These are phyloP conservation scores for Pluvialis apricaria DNA, from an alignment of 2,113 vertebrate genomes.

Conservation along the genomic window DNA sequence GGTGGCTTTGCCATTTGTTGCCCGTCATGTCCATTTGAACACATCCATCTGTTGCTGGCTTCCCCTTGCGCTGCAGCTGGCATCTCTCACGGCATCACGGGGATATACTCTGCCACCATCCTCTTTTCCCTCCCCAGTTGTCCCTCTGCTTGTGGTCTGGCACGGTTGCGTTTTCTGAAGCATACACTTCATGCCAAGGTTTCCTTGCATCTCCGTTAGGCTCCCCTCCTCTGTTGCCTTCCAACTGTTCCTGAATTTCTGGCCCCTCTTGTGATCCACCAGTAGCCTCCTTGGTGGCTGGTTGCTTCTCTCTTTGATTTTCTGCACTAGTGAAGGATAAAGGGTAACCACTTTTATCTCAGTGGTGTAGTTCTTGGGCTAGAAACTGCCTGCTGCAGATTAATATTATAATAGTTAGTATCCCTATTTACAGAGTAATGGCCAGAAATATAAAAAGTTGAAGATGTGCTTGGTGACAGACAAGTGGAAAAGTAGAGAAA, in stretches of 20 bases:
- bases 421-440: neutral
- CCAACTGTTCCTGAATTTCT: conserved; percentile 7
- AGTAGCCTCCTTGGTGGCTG: neutral
- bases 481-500: neutral
- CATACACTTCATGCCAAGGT: neutral
- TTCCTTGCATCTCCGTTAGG: neutral
- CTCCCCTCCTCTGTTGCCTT: neutral
- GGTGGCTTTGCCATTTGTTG: conserved; percentile 24
- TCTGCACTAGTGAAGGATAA: neutral
- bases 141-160: conserved; percentile 28
- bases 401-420: neutral
- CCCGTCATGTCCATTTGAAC: neutral
- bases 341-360: neutral
- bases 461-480: neutral
- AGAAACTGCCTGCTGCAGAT: neutral
- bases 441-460: neutral
- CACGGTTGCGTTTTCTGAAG: neutral
- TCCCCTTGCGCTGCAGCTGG: conserved; percentile 36
- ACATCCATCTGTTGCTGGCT: conserved; percentile 35
- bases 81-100: neutral
- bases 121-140: neutral
- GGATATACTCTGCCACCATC: neutral
- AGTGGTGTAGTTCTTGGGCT: neutral
- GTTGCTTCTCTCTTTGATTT: neutral
- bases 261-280: neutral